phyloP scores from a whole-genome alignment of 2,113 vertebrate species.

The Pachyramphus minor region DNA sequence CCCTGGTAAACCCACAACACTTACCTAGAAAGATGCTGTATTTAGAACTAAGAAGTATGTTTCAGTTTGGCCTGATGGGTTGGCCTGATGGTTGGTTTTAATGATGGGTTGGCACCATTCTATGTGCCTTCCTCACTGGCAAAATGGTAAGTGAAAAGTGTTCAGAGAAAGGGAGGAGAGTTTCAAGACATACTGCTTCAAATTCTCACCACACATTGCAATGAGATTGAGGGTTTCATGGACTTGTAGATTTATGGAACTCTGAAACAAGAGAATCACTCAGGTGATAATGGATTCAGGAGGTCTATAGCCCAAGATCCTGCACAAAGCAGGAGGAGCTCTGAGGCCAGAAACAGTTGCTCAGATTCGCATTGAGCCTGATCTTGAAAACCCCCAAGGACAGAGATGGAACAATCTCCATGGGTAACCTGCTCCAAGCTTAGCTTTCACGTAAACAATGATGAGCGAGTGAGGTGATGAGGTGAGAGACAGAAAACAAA shows the following conservation, averaged over 20 bases:
- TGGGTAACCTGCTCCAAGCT: neutral
- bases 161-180: neutral
- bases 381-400: neutral
- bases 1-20: no score
- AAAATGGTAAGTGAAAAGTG: neutral
- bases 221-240: neutral
- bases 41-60: neutral
- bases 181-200: neutral
- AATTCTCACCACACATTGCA: neutral
- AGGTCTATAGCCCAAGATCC: neutral
- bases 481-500: neutral
- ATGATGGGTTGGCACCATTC: neutral
- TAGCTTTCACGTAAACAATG: neutral
- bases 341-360: neutral
- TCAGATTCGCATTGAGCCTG: neutral
- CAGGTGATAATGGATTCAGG: neutral
- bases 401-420: neutral
- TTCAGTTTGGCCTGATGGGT: neutral
- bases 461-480: neutral
- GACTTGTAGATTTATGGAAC: neutral
- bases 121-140: neutral
- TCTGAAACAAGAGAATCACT: neutral
- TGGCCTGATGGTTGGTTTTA: no score
- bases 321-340: neutral
- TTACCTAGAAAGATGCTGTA: neutral